Evolutionary conservation across 2,888 invertebrate species (phyloP).

Genomic region (Abscondita cerata): DNA sequence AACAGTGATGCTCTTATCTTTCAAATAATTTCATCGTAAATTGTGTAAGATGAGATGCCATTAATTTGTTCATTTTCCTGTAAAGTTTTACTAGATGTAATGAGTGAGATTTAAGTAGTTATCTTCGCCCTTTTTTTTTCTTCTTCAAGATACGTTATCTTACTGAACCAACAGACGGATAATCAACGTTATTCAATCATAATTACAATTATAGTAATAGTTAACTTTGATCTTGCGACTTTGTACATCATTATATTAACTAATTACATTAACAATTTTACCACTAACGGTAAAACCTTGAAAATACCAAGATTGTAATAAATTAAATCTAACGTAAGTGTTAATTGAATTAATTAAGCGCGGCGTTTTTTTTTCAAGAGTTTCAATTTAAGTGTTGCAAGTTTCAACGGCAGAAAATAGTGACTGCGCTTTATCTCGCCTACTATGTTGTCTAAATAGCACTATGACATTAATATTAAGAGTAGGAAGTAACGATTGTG

Average conservation of each 20-base stretch:
- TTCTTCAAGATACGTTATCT: too few relatives aligned
- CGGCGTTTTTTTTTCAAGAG: background rate
- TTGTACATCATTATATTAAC: conserved; percentile 27
- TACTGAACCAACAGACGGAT: too few relatives aligned
- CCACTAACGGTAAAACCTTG: conserved; percentile 28
- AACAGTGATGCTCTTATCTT: too few relatives aligned
- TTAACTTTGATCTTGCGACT: conserved; percentile 19
- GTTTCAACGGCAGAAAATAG: background rate
- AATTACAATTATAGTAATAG: conserved; percentile 12
- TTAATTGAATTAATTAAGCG: too few relatives aligned
- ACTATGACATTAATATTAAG: conserved; percentile 35
- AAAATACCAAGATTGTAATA: conserved; percentile 29
- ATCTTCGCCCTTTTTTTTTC: too few relatives aligned
- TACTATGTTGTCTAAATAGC: conserved; percentile 23
- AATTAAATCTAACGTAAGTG: conserved; percentile 15
- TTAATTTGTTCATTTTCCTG: too few relatives aligned
- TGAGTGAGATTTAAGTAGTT: too few relatives aligned
- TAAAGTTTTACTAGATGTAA: too few relatives aligned
- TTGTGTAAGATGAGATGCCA: too few relatives aligned
- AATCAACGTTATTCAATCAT: conserved; percentile 7
- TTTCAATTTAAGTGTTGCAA: too few relatives aligned
- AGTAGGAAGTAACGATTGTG: conserved; percentile 41
- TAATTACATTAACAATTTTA: conserved; percentile 22
- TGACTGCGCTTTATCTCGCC: conserved; percentile 19
- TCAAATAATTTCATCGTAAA: too few relatives aligned